These are phyloP conservation scores for Patella pellucida DNA, from an alignment of 2,888 invertebrate genomes.

Conservation along the genomic window DNA sequence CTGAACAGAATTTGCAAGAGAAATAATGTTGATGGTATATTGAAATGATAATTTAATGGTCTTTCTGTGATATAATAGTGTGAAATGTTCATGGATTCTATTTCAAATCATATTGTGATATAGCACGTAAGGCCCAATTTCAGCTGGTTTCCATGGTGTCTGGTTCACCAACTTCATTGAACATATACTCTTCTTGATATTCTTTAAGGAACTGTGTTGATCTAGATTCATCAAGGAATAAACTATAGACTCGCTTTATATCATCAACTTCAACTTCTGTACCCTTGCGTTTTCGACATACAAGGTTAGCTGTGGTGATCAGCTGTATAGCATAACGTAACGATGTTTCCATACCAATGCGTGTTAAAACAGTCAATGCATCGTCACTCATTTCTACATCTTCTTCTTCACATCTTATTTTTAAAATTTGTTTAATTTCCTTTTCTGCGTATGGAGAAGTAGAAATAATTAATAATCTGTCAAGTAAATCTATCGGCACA, in stretches of 20 bases:
- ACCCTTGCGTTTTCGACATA: constrained; percentile 89
- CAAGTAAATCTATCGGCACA: constrained; percentile 95
- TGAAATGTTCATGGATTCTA: no score
- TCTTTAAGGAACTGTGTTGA: constrained; percentile 94
- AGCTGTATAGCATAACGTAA: constrained; percentile 97
- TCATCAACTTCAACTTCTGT: constrained; percentile 82
- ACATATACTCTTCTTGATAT: constrained; percentile 96
- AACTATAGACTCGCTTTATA: constrained; percentile 92
- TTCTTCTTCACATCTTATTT: constrained; percentile 96
- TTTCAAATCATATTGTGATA: no score
- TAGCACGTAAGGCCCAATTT: not conserved
- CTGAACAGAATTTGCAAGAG: no score
- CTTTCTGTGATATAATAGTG: no score
- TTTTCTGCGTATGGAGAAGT: constrained; percentile 89
- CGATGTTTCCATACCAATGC: constrained; percentile 93
- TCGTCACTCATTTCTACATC: constrained; percentile 95
- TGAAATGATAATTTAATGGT: no score
- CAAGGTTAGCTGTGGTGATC: constrained; percentile 94
- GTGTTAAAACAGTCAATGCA: constrained; percentile 89
- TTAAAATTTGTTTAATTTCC: constrained; percentile 91
- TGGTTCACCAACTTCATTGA: constrained; percentile 72
- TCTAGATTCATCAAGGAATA: constrained; percentile 94
- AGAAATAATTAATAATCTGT: constrained; percentile 94
- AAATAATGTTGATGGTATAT: no score
- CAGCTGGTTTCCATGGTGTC: constrained; percentile 19